Base-by-base conservation (phyloP, 2,797 vertebrate genomes). In the Sebastes minor region DNA sequence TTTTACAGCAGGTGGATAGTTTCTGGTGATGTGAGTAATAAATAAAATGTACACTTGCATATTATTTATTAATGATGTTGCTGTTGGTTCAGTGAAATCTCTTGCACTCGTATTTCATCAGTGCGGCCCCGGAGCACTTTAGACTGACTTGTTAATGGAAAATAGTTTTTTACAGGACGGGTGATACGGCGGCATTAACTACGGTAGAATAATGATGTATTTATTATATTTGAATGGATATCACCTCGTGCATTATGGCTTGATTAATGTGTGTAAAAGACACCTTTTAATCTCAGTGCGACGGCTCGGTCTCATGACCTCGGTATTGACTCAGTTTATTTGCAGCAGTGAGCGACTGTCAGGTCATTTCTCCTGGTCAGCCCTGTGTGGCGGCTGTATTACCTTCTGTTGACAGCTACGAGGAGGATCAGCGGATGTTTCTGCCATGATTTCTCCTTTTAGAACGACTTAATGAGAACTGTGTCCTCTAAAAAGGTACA, bases 351-450 rank as follows among this genome's bases (percentile, higher is more conserved):
- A 80, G 82, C 75, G 68, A 73, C 30, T 68, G 52, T 62, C 42
- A 64, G 46, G 64, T 65, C 49, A 12, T 53, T 76, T 42, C 13
- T 42, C 38, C 14, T 78, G 79, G 61, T 70, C 81, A 35, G 11
- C 75, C 61, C 53, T 74, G 66, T 61, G 74, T n/a, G 62, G 77
- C 74, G 55, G 38, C 61, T 55, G 68, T 76, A 86, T 91, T 86
- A 49, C 83, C 74, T 78, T 81, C 69, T 82, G 92, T 69, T 89
- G 91, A 91, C 71, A 82, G 87, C 83, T 83, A 75, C 18, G 62
- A 35, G 46, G 62, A 66, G 38, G 42, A 81, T 67, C 35, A 76
- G 69, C 22, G 2, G 38, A 63, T 7, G n/a, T 79, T 78, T 42
- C 38, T 42, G 13, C 38, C 38, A 42, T 42, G 57, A 38, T 63